Percentiles rank a stretch among this genome's conserved stretches.
These are phyloP conservation scores for Lophura nycthemera DNA, from an alignment of 2,113 vertebrate species.

Conservation along the genomic window DNA sequence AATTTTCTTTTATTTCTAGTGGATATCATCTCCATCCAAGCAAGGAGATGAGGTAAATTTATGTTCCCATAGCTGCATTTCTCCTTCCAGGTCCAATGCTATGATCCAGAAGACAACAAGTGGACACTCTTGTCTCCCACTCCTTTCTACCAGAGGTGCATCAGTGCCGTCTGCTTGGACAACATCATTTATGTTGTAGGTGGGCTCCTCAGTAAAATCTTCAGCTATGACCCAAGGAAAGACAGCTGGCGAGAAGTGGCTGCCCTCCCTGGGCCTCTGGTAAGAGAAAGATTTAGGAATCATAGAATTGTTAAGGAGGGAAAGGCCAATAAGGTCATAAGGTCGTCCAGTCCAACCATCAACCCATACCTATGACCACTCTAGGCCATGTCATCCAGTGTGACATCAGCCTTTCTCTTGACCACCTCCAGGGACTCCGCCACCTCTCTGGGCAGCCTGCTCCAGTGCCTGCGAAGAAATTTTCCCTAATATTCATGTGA, in stretches of 20 bases:
- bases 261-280: slow-evolving; percentile 79
- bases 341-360: too few species aligned
- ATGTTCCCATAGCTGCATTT: neutral
- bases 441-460: too few species aligned
- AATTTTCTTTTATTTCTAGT: neutral
- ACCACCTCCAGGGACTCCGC: too few species aligned
- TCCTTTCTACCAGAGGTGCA: slow-evolving; percentile 81
- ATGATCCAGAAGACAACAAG: slow-evolving; percentile 74
- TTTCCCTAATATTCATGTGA: too few species aligned
- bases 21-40: neutral
- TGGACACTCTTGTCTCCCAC: slow-evolving; percentile 75
- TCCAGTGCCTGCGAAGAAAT: too few species aligned
- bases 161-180: slow-evolving; percentile 77
- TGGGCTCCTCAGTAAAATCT: slow-evolving; percentile 80
- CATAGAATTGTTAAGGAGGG: too few species aligned
- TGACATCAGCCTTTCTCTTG: too few species aligned
- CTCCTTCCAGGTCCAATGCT: slow-evolving; percentile 82
- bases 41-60: neutral
- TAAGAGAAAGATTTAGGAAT: slow-evolving; percentile 44
- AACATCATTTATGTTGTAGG: slow-evolving; percentile 80
- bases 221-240: slow-evolving; percentile 73
- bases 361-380: too few species aligned
- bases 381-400: too few species aligned
- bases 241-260: slow-evolving; percentile 78
- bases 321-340: too few species aligned